A percentile compares a stretch with the other conserved stretches of the same genome.
These are phyloP conservation scores for Lophius americanus DNA, from an alignment of 2,797 vertebrate species.

Conservation along the genomic window DNA sequence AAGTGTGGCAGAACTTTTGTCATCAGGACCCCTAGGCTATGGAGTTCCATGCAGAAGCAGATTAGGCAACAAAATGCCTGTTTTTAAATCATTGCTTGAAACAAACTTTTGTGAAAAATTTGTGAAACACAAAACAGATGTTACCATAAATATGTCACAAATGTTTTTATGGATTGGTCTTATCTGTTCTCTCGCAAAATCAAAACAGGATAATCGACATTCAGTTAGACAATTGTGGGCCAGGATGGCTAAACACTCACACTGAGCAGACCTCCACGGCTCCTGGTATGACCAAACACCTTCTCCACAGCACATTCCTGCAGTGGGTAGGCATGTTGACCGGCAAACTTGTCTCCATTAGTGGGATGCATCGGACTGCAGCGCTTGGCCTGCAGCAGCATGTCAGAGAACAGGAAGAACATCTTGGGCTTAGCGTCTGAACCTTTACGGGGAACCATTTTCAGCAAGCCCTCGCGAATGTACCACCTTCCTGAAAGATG, in stretches of 20 bases:
- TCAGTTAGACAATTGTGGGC: not conserved
- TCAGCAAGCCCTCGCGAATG: slow-evolving; percentile 83
- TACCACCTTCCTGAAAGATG: slow-evolving; percentile 72
- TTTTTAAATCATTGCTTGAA: too few species aligned
- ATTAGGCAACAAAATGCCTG: too few species aligned
- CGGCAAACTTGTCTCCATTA: slow-evolving; percentile 76
- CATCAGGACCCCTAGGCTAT: too few species aligned
- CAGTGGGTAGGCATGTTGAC: slow-evolving; percentile 76
- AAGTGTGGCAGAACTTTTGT: too few species aligned
- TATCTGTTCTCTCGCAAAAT: too few species aligned
- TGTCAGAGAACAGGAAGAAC: slow-evolving; percentile 82
- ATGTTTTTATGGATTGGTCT: too few species aligned
- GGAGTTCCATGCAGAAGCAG: too few species aligned
- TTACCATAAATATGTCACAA: too few species aligned
- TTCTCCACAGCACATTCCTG: slow-evolving; percentile 78
- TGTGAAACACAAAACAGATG: too few species aligned
- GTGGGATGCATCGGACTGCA: slow-evolving; percentile 70
- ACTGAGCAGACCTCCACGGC: slow-evolving; percentile 82
- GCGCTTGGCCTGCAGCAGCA: slow-evolving; percentile 72
- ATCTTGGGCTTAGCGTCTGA: slow-evolving; percentile 72
- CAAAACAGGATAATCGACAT: slow-evolving; percentile 1
- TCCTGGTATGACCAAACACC: slow-evolving; percentile 85
- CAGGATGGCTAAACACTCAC: slow-evolving; percentile 49
- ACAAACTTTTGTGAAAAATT: too few species aligned
- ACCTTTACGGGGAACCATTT: slow-evolving; percentile 77